Base-by-base conservation (phyloP, 2,888 invertebrate genomes). In the Lycophotia porphyrea region DNA sequence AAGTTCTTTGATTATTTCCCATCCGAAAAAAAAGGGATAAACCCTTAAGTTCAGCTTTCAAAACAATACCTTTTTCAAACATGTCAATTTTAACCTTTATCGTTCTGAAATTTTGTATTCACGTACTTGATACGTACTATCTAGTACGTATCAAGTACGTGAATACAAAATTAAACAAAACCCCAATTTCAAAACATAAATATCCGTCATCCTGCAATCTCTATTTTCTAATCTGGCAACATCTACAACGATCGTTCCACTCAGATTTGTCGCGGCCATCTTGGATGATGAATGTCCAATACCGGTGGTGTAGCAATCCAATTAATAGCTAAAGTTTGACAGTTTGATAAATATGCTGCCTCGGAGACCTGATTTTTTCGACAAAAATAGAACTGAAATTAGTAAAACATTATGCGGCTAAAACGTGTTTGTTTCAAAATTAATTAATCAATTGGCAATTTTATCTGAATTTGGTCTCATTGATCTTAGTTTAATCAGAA, bases 301-400 rank as follows among this genome's bases (percentile, higher is more conserved):
- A 79, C 52, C 74, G 55, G 55, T 81, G 65, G 69, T 76, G 72
- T 80, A 52, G 66, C 76, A 76, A 80, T 52, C 74, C 77, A 80
- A 82, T 85, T 85, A 80, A 84, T 84, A 69, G 75, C 77, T 75
- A 61, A 85, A 85, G 74, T 84, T 83, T 77, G 85, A 85, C 85
- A 83, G 66, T 68, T 74, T 85, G 85, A 83, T 85, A 78, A 85
- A 84, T 82, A 80, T 78, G 49, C 42, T 49, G 24, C 75, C 27
- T 44, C 47, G 27, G 24, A 9, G 73, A 44, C 27, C 70, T 44
- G 42, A 60, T 71, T 64, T 80, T 67, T 64, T 13, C 24, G 34
- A 72, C 60, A 66, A 44, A 71, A 82, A 64, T 67, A 73, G 24
- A 74, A 31, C n/a, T 61, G 9, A 71, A 75, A 71, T 75, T 42